Base-by-base conservation (phyloP, 1,140 invertebrate species). In the Drosophila triauraria region DNA sequence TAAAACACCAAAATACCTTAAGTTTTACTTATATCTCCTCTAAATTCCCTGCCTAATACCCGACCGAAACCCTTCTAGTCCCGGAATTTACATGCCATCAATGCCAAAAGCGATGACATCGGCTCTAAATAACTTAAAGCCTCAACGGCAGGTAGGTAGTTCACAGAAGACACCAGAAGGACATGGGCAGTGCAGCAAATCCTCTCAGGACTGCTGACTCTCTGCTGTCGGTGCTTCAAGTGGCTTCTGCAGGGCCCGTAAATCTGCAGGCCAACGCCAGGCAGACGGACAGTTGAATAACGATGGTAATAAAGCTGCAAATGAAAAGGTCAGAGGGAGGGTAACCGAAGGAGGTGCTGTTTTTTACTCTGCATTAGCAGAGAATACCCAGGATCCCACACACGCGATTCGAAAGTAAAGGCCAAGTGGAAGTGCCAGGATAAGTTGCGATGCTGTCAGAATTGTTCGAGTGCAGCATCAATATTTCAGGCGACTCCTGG, bases 301-400 rank as follows among this genome's bases (percentile, higher is more conserved):
- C 80, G 70, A 82, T 71, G 57, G 57, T 53, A 71, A 87, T 86
- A 78, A 86, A 86, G 78, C 79, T 75, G 65, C 75, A 79, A 75
- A 70, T 68, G 64, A 71, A 78, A 65, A 63, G 53, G 69, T 25
- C 65, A 42, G n/a, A 12, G 68, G n/a, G 4, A 6, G n/a, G 48
- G 15, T 12, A n/a, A 7, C 7, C 2, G 13, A 5, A 38, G 20
- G 7, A 23, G 17, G 20, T 54, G 3, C 32, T 60, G 40, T 71
- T 72, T 72, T 72, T 71, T 69, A 81, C 67, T 53, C 59, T 42
- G 75, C 75, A 75, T 75, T 57, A 50, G 38, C 13, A 17, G 38
- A 9, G 56, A 59, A 71, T 59, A 42, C 23, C 51, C 53, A n/a
- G 25, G 25, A 54, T 54, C 17, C 51, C 51, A 44, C 62, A 61